Evolutionary conservation across 2,888 invertebrate species (phyloP), one percentile per base, ranked within the genome.

Genomic region (Salticus scenicus): DNA sequence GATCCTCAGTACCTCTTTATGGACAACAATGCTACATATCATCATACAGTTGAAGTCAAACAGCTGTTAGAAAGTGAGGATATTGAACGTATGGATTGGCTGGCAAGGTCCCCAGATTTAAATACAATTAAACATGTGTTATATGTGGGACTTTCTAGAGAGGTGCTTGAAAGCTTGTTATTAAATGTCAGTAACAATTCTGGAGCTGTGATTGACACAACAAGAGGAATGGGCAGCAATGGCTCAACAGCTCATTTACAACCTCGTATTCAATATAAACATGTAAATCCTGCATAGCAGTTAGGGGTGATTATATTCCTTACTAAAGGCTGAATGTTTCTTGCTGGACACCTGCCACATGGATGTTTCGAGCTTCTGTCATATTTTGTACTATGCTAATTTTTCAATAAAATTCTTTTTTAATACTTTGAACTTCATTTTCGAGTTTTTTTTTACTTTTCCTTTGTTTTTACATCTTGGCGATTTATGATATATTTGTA

Each of bases 401-500:
- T 51, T 51, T 51, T 20, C 51, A 51, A 51, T 51, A 51, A 51
- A 76, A 12, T 28, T 14, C 20, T 10, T 64, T 27, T 67, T 42
- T 28, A 76, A 37, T 41, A 27, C 42, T 63, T 20, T 42, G 14
- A 67, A 24, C 2, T n/a, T 14, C 28, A 14, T 47, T 71, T 28
- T 57, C 41, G 4, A 37, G 37, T 10, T 37, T 37, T 37, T 10
- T 10, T 10, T 10, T 37, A 7, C 37, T 37, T 10, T 37, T 67
- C 5, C 5, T 20, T 20, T 51, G 7, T 51, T 51, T 17, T 51
- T 20, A 51, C 7, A 51, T 4, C 5, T 51, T 51, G 51, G 51
- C 0, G 24, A 51, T 4, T 20, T 17, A 7, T 17, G 51, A 0
- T 2, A 20, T 51, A 20, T 7, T 51, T 51, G 10, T 51, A 37